Conservation (phyloP, 2,888 invertebrate species). For the Xanthorhoe designata region DNA sequence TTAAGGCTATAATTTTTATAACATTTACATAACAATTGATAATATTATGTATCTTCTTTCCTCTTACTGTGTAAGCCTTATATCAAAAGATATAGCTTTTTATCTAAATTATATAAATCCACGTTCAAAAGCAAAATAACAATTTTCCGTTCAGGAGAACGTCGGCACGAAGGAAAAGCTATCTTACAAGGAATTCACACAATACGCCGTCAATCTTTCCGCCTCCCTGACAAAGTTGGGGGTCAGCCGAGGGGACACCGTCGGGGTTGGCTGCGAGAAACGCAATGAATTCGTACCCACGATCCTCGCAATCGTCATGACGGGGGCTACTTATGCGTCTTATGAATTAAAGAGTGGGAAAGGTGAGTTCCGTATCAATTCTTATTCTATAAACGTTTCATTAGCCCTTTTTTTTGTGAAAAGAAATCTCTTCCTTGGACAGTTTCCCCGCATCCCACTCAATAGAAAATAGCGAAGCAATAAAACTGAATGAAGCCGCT, state of each 20-base stretch:
- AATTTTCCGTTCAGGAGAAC: constrained; percentile 74
- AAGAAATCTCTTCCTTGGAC: background rate
- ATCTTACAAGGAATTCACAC: constrained; percentile 81
- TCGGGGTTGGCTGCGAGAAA: constrained; percentile 87
- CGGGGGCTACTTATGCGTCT: constrained; percentile 67
- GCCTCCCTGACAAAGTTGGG: constrained; percentile 78
- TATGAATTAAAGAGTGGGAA: constrained; percentile 61
- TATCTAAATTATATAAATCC: background rate
- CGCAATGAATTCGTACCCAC: constrained; percentile 82
- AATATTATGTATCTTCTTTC: too few species aligned
- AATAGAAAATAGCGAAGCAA: background rate
- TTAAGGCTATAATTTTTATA: too few species aligned
- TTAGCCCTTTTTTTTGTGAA: constrained; percentile 28
- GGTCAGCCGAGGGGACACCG: constrained; percentile 78
- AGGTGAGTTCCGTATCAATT: constrained; percentile 55
- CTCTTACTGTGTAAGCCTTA: too few species aligned
- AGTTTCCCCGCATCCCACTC: background rate
- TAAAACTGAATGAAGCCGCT: background rate
- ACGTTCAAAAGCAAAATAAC: constrained; percentile 17
- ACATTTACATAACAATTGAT: background rate
- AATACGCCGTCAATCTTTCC: constrained; percentile 82
- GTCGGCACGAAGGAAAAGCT: constrained; percentile 80
- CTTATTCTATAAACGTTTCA: constrained; percentile 32
- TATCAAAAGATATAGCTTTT: too few species aligned
- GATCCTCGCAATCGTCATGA: constrained; percentile 79